Evolutionary conservation across 2,888 invertebrate genomes (phyloP).

Genomic region (Crossocerus cetratus): DNA sequence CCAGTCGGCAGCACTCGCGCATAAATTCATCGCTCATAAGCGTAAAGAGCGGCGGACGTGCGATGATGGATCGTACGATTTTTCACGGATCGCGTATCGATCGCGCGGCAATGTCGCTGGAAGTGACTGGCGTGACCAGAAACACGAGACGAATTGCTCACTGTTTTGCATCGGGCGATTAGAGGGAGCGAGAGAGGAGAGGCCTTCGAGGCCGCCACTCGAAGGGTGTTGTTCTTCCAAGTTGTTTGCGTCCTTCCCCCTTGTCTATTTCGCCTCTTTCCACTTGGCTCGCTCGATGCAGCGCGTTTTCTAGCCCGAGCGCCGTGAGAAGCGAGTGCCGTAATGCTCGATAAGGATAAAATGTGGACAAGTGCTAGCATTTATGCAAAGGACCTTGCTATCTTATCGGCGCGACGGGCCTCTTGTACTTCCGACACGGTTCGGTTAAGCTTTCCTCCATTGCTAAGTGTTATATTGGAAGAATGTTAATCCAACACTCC

Average conservation of each 20-base stretch:
- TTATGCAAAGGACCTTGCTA: not conserved
- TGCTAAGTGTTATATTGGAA: too few species aligned
- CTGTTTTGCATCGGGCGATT: slow-evolving; percentile 34
- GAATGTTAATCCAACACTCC: too few species aligned
- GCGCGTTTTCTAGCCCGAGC: too few species aligned
- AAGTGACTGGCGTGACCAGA: slow-evolving; percentile 58
- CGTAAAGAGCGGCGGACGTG: slow-evolving; percentile 39
- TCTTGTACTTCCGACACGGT: too few species aligned
- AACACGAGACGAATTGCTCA: slow-evolving; percentile 39
- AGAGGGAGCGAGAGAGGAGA: not conserved
- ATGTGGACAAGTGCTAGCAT: not conserved
- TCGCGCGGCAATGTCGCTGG: slow-evolving; percentile 44
- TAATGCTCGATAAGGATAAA: not conserved
- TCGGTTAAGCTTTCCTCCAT: too few species aligned
- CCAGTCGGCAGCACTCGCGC: not conserved
- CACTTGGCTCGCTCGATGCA: too few species aligned
- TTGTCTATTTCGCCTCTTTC: not conserved
- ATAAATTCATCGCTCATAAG: slow-evolving; percentile 45
- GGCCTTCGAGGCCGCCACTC: not conserved
- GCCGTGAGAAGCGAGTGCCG: not conserved
- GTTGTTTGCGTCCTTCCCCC: not conserved
- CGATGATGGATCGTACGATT: slow-evolving; percentile 54
- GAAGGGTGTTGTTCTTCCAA: not conserved
- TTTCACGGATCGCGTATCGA: slow-evolving; percentile 53
- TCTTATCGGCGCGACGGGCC: not conserved